Base-by-base conservation (phyloP, 35 echinoderm and acorn worm species). In the Heliocidaris erythrogramma region DNA sequence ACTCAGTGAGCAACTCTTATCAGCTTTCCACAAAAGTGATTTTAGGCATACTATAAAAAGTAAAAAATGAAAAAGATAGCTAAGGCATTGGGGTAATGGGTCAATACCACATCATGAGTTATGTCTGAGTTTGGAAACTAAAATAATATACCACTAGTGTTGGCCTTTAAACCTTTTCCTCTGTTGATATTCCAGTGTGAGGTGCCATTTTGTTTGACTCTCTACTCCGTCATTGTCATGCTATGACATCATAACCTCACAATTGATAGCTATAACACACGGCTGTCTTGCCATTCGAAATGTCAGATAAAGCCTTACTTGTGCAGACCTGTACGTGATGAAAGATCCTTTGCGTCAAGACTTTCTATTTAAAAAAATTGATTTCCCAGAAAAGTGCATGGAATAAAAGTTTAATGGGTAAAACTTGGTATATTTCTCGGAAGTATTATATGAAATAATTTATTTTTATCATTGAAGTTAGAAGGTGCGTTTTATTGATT, bases 141-240 rank as follows among this genome's bases (percentile, higher is more conserved):
- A 27, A 27, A 78, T n/a, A 42, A 42, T 78, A 78, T 5, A n/a
- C 18, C 27, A 7, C 24, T 21, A 78, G 65, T n/a, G 65, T 29
- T 78, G 65, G 7, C 65, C 65, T 78, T 78, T 78, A n/a, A 78
- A 78, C 65, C 65, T 78, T 78, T 78, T 78, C 65, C 65, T 78
- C 65, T 78, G 65, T 78, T 78, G 65, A 78, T 78, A 78, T 78
- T 78, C 0, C 65, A 78, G 65, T 78, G 18, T 78, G 17, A 78
- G 18, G 65, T 78, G 27, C 65, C 18, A 27, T 78, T 78, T 42
- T 3, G 35, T 42, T 42, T 42, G 35, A 42, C 21, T 78, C 65
- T 78, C 65, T 78, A 24, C 65, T 78, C 65, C 17, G 21, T 78
- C 65, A 78, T 78, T 78, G 65, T 78, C 65, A n/a, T 21, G 18